Conservation (phyloP, 2,797 vertebrate genomes). For the Molossus molossus region DNA sequence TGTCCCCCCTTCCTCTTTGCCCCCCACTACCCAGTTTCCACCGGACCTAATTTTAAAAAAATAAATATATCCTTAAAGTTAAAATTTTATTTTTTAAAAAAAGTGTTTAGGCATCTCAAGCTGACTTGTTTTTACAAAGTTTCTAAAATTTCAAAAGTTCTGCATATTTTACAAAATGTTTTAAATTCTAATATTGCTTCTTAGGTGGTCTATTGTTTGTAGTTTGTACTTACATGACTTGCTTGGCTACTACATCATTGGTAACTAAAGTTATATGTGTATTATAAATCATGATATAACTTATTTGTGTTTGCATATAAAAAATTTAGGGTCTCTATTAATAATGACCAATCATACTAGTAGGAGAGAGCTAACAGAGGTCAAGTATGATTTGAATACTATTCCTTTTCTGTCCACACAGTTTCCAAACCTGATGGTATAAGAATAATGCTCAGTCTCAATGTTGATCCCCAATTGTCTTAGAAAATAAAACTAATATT, state of each 20-base stretch:
- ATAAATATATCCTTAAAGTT: too few relatives aligned
- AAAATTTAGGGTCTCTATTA: neutral
- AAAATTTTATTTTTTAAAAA: neutral
- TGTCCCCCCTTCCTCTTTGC: too few relatives aligned
- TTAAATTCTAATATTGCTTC: neutral
- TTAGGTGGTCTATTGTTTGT: neutral
- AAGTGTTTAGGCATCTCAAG: neutral
- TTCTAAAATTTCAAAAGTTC: neutral
- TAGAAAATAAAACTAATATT: neutral
- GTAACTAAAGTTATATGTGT: neutral
- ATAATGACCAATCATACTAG: neutral
- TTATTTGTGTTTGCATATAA: neutral
- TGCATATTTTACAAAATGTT: neutral
- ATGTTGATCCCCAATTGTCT: neutral
- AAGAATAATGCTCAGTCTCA: neutral
- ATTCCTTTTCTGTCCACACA: neutral
- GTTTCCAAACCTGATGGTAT: neutral
- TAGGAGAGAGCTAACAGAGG: neutral
- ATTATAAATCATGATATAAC: neutral
- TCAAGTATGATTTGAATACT: neutral
- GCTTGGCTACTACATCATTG: neutral
- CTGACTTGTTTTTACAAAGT: neutral
- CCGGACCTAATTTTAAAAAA: too few relatives aligned
- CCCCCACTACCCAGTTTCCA: too few relatives aligned
- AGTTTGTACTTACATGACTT: neutral